These are phyloP conservation scores for Tubulanus polymorphus DNA, from an alignment of 2,888 invertebrate species.

Conservation along the genomic window DNA sequence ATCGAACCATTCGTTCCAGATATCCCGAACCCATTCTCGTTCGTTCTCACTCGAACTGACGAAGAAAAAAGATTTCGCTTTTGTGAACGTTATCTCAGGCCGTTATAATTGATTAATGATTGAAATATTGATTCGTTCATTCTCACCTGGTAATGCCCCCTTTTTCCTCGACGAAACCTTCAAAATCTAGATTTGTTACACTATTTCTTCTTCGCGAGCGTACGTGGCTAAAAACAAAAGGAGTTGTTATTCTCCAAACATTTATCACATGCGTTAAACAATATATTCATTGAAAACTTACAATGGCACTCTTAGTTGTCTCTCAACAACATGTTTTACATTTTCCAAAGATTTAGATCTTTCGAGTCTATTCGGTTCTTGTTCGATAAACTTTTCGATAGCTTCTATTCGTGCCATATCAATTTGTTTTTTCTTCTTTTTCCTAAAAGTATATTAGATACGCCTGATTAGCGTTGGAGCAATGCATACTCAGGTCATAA, in stretches of 20 bases:
- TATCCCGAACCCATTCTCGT: slow-evolving; percentile 46
- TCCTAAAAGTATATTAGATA: slow-evolving; percentile 10
- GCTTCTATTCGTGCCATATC: slow-evolving; percentile 41
- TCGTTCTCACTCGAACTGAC: slow-evolving; percentile 27
- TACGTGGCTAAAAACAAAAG: slow-evolving; percentile 27
- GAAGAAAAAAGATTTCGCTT: slow-evolving; percentile 5
- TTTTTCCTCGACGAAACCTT: slow-evolving; percentile 30
- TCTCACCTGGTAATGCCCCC: too few species aligned
- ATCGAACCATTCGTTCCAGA: slow-evolving; percentile 54
- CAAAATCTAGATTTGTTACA: slow-evolving; percentile 44
- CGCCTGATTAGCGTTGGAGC: background rate
- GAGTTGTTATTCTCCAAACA: too few species aligned
- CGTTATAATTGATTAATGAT: too few species aligned
- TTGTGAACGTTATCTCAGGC: too few species aligned
- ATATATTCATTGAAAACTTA: slow-evolving; percentile 18
- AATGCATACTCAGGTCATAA: background rate
- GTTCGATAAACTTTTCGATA: slow-evolving; percentile 36
- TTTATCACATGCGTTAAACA: background rate
- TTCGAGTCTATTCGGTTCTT: slow-evolving; percentile 24
- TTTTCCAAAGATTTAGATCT: slow-evolving; percentile 33
- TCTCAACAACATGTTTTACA: slow-evolving; percentile 30
- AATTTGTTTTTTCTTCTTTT: slow-evolving; percentile 27
- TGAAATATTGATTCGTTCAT: too few species aligned
- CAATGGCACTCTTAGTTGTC: slow-evolving; percentile 40
- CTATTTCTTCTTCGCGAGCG: slow-evolving; percentile 22